Evolutionary conservation across 2,113 vertebrate species (phyloP), one percentile per base, ranked within the genome.

Genomic region (Saguinus imperator): DNA sequence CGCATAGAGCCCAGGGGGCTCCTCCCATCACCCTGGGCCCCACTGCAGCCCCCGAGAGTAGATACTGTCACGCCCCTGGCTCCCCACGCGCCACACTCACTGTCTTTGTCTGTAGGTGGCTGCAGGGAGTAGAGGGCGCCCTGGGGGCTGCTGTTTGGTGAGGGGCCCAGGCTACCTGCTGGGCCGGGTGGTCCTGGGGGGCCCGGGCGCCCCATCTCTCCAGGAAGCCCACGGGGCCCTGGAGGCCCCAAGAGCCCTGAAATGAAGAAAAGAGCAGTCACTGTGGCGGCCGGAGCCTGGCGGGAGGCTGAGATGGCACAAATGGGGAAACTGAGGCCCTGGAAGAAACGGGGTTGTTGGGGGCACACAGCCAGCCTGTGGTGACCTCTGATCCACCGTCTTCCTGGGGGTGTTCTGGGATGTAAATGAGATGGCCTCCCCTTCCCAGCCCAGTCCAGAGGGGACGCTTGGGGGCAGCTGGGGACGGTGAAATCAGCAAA

Each of bases 91-190:
- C 1, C 1, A 61, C 40, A 97, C 98, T 98, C 98, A 99, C 99
- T 99, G 97, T 98, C 98, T 97, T 98, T 98, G 82, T 98, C 98
- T 17, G 98, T 96, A 23, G 98, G 97, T 2, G 98, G 98, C 94
- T 99, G 98, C 40, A 99, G 96, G 0, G 99, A 99, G 97, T 99
- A 99, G 92, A 99, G 98, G 61, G 99, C 99, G 0, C 99, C 99
- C 80, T 99, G 98, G 0, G 98, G 98, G 92, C 98, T 94, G 92
- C 98, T 94, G 27, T 96, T 97, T 3, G 98, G 86, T 32, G 97
- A 98, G 84, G 92, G 96, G 91, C 97, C 98, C 9, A 95, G 99
- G 32, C 96, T 98, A 82, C 97, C 99, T 94, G 80, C 99, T 97
- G 98, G 99, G 40, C 99, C 99, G 0, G 99, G 99, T 7, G 98